Conservation (phyloP, 1,140 invertebrate genomes). For the Microplitis demolitor region DNA sequence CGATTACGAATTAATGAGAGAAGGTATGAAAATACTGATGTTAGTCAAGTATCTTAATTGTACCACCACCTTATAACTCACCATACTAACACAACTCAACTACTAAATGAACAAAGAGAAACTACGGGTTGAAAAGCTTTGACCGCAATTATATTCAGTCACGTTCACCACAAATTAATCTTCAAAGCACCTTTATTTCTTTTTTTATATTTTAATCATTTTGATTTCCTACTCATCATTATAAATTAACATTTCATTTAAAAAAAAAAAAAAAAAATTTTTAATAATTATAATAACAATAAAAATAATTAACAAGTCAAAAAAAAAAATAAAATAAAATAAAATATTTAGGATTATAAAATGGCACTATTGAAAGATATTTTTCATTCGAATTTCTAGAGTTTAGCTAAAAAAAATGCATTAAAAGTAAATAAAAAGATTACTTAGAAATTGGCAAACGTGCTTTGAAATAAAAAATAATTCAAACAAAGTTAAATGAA, state of each 20-base stretch:
- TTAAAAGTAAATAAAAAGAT: neutral
- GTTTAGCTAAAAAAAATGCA: too few relatives aligned
- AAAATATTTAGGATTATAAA: neutral
- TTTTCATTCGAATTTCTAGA: neutral
- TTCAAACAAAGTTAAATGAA: neutral
- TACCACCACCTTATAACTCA: neutral
- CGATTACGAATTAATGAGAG: constrained; percentile 18
- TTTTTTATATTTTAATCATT: neutral
- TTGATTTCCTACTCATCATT: neutral
- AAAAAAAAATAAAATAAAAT: too few relatives aligned
- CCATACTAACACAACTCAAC: neutral
- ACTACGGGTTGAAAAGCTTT: neutral
- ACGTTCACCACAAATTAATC: constrained; percentile 1
- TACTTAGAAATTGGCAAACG: neutral
- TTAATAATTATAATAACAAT: too few relatives aligned
- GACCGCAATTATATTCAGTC: constrained; percentile 9
- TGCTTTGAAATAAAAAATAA: neutral
- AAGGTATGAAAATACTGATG: neutral
- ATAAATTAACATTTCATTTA: neutral
- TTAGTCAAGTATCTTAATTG: neutral
- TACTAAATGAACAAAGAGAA: neutral
- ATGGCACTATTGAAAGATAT: neutral
- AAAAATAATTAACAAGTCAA: neutral
- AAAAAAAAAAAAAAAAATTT: too few relatives aligned
- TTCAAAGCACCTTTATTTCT: neutral